Percentiles rank a stretch among this genome's conserved stretches.
Evolutionary conservation across 2,888 invertebrate genomes (phyloP).

Genomic region (Agonopterix heracliana): DNA sequence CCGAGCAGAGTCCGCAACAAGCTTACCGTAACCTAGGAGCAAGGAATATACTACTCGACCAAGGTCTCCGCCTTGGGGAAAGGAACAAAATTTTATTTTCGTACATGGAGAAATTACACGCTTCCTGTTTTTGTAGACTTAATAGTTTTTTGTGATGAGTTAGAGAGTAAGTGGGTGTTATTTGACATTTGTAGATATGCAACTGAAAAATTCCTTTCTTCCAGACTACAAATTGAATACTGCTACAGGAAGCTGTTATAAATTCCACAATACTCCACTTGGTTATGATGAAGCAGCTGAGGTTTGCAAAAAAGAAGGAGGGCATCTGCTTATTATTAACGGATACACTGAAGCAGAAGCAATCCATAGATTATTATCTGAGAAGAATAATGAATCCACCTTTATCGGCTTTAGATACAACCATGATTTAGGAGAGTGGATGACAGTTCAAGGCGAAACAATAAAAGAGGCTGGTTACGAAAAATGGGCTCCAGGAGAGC

Average conservation of each 20-base stretch:
- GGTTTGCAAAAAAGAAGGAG: neutral
- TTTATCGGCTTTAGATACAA: neutral
- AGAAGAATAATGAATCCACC: too few relatives aligned
- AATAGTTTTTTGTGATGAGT: too few relatives aligned
- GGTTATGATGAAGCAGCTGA: neutral
- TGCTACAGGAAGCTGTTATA: neutral
- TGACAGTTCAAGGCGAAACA: neutral
- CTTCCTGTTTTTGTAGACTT: too few relatives aligned
- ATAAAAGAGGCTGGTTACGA: neutral
- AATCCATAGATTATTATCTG: too few relatives aligned
- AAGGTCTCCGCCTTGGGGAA: too few relatives aligned
- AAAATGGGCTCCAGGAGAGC: conserved; percentile 19
- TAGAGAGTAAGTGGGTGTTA: too few relatives aligned
- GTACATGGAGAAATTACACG: too few relatives aligned
- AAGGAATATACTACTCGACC: too few relatives aligned
- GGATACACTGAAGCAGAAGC: neutral
- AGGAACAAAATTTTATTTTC: too few relatives aligned
- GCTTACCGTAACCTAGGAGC: too few relatives aligned
- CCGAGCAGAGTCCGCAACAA: too few relatives aligned
- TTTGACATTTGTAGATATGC: too few relatives aligned
- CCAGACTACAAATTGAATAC: neutral
- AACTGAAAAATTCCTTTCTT: conserved; percentile 15
- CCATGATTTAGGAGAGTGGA: neutral
- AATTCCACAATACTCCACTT: neutral
- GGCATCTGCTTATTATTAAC: neutral